phyloP scores from a whole-genome alignment of 2,888 invertebrate genomes.

The Dusona sp. region DNA sequence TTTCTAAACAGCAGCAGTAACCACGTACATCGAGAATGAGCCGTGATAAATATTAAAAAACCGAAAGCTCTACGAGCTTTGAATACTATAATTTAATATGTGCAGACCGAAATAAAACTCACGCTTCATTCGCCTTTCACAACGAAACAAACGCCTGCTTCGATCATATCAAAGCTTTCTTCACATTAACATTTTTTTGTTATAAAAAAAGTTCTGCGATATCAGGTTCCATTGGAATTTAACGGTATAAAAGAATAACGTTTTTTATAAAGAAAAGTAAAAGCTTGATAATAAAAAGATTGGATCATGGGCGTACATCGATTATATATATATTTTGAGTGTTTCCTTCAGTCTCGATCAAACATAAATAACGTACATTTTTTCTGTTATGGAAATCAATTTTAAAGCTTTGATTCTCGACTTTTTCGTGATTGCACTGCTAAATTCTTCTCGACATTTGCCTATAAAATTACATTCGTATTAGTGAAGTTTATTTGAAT shows the following conservation, averaged over 20 bases:
- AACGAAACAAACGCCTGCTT: conserved; percentile 24
- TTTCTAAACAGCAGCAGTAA: conserved; percentile 15
- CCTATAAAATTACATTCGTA: background rate
- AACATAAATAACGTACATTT: background rate
- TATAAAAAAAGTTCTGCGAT: background rate
- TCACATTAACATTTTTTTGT: background rate
- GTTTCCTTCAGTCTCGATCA: background rate
- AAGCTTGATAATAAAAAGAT: background rate
- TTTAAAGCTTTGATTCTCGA: background rate
- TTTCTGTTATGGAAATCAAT: background rate
- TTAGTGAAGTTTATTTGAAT: background rate
- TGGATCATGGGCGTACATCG: background rate
- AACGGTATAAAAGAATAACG: background rate
- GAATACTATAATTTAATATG: background rate
- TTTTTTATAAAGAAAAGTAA: background rate
- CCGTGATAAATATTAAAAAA: conserved; percentile 44
- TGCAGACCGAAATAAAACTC: conserved; percentile 49
- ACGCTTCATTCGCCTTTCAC: conserved; percentile 38
- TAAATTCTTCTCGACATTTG: background rate
- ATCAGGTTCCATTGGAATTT: background rate
- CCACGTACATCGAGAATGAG: conserved; percentile 54
- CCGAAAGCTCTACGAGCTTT: conserved; percentile 20
- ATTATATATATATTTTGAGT: background rate
- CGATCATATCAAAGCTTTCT: conserved; percentile 41
- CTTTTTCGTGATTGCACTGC: background rate